Evolutionary conservation across 1,140 invertebrate species (phyloP), one percentile per base, ranked within the genome.

Genomic region (Zaprionus kolodkinae): DNA sequence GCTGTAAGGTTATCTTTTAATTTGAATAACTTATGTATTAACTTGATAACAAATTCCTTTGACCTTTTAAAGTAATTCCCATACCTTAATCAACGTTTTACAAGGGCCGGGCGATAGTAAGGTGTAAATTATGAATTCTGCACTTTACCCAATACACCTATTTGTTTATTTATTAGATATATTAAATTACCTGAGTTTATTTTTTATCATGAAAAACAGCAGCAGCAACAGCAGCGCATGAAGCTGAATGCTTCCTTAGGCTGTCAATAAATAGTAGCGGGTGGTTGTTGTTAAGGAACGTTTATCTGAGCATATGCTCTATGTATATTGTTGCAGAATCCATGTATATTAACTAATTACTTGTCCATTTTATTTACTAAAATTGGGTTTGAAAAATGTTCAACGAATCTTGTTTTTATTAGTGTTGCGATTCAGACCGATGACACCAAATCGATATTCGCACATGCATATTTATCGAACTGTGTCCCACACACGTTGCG

Each of bases 381-480:
- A 40, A 55, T 40, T 33, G 3, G 48, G 13, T 55, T 64, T 40
- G 21, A 30, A 56, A 17, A 56, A 17, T 27, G 35, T 56, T 38
- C 45, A 56, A 30, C 15, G 13, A 61, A 33, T 43, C 25, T 66
- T 66, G 63, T 56, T 56, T 66, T 66, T 66, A 52, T 66, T 66
- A 56, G 17, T 66, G 36, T 38, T 66, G 50, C 62, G 62, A 52
- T 65, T 55, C 33, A 12, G 12, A 61, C 30, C 59, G 59, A 61
- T 61, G 25, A n/a, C 45, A 10, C 12, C 12, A 27, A 6, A 64
- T 63, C 60, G 60, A 63, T 63, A 17, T 56, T 33, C 3, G 30
- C n/a, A 35, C 10, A 17, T 30, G 40, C 30, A 6, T 1, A 3
- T n/a, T 30, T 63, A 63, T 63, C 59, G 59, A 61, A 6, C 13